Evolutionary conservation across 2,113 vertebrate genomes (phyloP).

Genomic region (Panthera leo): DNA sequence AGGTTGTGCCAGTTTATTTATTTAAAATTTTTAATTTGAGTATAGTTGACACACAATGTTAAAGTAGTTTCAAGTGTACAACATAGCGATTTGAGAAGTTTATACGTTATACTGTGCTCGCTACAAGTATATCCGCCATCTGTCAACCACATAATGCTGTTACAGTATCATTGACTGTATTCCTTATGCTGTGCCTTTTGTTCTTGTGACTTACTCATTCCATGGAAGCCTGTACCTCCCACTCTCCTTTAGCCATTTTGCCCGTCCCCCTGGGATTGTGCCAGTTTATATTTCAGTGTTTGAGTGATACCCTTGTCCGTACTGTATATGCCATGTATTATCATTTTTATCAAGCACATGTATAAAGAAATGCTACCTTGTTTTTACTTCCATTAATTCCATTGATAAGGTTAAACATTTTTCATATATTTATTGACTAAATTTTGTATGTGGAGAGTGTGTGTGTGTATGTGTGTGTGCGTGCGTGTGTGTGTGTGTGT

Average conservation of each 20-base stretch:
- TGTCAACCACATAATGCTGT: background rate
- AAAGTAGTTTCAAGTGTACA: background rate
- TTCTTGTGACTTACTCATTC: background rate
- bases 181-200: background rate
- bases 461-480: too few species aligned
- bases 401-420: constrained; percentile 13
- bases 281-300: background rate
- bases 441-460: background rate
- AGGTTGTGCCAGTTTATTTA: background rate
- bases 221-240: background rate
- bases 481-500: background rate
- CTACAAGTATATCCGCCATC: background rate
- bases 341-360: background rate
- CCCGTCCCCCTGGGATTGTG: background rate
- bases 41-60: background rate
- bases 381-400: background rate
- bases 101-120: background rate
- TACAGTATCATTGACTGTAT: background rate
- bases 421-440: background rate
- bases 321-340: background rate
- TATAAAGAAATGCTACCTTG: background rate
- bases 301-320: background rate
- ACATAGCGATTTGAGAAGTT: background rate
- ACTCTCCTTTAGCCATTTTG: background rate
- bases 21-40: background rate